A percentile compares a stretch with the other conserved stretches of the same genome.
Evolutionary conservation across 2,888 invertebrate genomes (phyloP).

Genomic region (Hermaeophaga mercurialis): DNA sequence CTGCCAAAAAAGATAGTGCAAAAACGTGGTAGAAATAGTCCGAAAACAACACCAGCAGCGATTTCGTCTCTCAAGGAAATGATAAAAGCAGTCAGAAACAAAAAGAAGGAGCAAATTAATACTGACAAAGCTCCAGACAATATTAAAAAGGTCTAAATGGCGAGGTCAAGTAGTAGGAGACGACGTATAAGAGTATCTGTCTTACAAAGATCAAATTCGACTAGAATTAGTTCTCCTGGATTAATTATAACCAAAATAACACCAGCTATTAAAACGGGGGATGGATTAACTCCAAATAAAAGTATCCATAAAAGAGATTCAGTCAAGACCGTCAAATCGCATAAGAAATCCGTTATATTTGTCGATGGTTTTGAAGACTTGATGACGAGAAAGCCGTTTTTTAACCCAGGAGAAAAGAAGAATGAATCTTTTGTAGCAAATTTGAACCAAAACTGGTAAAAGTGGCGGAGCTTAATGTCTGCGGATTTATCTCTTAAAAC

Average conservation of each 20-base stretch:
- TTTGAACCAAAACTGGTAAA: not conserved
- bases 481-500: too few species aligned
- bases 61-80: conserved; percentile 44
- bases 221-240: conserved; percentile 41
- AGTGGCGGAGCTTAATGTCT: too few species aligned
- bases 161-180: conserved; percentile 7
- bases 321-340: conserved; percentile 34
- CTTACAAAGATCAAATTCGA: conserved; percentile 12
- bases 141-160: not conserved
- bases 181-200: conserved; percentile 32
- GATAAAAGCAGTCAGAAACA: conserved; percentile 45
- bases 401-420: conserved; percentile 24
- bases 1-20: too few species aligned
- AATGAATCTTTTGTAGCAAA: conserved; percentile 11
- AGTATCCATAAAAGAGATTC: conserved; percentile 44
- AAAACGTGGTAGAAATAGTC: conserved; percentile 27
- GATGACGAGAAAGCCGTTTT: not conserved
- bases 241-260: conserved; percentile 46
- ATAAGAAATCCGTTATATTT: conserved; percentile 42
- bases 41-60: conserved; percentile 30
- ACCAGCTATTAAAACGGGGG: conserved; percentile 40
- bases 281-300: conserved; percentile 43
- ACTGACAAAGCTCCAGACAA: conserved; percentile 7
- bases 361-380: conserved; percentile 35
- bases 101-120: conserved; percentile 29